Conservation (phyloP, 1,140 invertebrate genomes). For the Babylonia areolata region DNA sequence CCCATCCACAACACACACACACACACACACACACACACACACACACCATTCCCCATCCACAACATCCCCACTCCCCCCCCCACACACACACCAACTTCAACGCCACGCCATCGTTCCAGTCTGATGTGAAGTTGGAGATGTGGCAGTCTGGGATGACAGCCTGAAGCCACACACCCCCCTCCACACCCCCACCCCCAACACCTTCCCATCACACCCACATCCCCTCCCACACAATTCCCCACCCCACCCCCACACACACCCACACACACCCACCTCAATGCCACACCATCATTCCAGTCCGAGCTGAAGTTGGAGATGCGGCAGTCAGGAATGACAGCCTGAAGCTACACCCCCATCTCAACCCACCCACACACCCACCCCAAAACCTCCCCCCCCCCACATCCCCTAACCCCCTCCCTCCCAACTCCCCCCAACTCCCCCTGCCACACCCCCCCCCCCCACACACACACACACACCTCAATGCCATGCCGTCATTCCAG, state of each 20-base stretch:
- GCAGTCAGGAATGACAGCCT: no score
- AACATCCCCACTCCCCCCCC: no score
- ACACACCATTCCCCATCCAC: no score
- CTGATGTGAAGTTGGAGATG: background rate
- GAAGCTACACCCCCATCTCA: background rate
- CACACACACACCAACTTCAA: no score
- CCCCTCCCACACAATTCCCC: background rate
- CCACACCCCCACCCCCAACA: background rate
- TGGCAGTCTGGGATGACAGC: no score
- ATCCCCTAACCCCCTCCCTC: background rate
- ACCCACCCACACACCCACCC: constrained; percentile 5
- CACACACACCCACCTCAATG: background rate
- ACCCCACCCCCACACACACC: background rate
- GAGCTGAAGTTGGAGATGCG: background rate
- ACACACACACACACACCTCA: constrained; percentile 58
- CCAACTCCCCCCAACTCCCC: background rate
- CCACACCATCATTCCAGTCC: no score
- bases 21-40: no score
- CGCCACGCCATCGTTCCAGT: no score
- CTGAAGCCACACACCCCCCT: background rate
- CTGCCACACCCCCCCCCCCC: background rate
- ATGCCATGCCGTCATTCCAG: constrained; percentile 94
- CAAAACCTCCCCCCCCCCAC: background rate
- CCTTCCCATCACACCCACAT: background rate
- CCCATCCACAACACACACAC: no score